A percentile compares a stretch with the other conserved stretches of the same genome.
These are phyloP conservation scores for Zootermopsis nevadensis DNA, from an alignment of 2,888 invertebrate genomes.

Conservation along the genomic window DNA sequence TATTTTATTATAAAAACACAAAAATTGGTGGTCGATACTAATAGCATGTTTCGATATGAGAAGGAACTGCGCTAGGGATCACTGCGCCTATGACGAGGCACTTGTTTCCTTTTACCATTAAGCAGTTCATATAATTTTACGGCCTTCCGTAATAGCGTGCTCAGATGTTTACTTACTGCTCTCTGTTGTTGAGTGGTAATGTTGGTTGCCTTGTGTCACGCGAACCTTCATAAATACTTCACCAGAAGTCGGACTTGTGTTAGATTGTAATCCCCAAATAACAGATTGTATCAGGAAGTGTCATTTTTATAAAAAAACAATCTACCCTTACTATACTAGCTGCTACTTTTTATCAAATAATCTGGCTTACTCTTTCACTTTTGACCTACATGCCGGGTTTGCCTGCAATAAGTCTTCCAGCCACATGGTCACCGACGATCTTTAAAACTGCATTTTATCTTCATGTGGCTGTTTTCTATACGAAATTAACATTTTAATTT, in stretches of 20 bases:
- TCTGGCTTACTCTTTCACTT: slow-evolving; percentile 23
- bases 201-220: slow-evolving; percentile 8
- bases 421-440: neutral
- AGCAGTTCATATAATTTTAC: neutral
- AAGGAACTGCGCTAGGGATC: neutral
- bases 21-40: too few relatives aligned
- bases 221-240: neutral
- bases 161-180: slow-evolving; percentile 23
- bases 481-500: too few relatives aligned
- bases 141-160: neutral
- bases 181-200: slow-evolving; percentile 15
- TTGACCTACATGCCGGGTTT: slow-evolving; percentile 18
- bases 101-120: slow-evolving; percentile 14
- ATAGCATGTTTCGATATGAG: too few relatives aligned
- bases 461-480: neutral
- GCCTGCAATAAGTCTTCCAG: neutral
- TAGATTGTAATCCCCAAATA: slow-evolving; percentile 6
- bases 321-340: neutral
- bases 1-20: too few relatives aligned
- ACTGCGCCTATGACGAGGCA: neutral
- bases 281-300: slow-evolving; percentile 32
- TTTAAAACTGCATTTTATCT: neutral
- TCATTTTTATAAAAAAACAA: slow-evolving; percentile 36
- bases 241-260: neutral
- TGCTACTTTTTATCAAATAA: slow-evolving; percentile 5